Evolutionary conservation across 2,113 vertebrate species (phyloP).

Genomic region (Microtus montanus): DNA sequence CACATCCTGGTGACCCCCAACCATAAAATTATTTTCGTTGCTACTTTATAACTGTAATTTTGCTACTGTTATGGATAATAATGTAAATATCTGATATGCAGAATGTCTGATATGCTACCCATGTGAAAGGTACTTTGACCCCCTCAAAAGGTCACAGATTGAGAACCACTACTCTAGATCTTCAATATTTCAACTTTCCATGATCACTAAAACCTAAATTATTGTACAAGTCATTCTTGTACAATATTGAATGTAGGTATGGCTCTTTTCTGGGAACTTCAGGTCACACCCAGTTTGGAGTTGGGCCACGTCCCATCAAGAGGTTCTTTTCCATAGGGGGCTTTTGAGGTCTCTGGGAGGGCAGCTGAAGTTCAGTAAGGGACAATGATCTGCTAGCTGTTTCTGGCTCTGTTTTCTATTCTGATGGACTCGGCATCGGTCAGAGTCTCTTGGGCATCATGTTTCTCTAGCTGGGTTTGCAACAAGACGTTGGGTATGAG

Average conservation of each 20-base stretch:
- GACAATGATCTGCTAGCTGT: background rate
- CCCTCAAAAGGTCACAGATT: background rate
- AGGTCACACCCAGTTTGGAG: background rate
- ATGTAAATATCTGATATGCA: background rate
- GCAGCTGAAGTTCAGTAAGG: background rate
- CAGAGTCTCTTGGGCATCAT: background rate
- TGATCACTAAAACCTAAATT: background rate
- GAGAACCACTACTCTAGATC: background rate
- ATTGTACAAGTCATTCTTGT: background rate
- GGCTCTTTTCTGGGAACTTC: background rate
- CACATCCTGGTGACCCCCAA: background rate
- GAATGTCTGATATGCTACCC: background rate
- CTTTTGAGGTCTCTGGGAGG: background rate
- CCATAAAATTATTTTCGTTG: background rate
- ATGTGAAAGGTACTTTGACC: background rate
- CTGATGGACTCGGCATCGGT: background rate
- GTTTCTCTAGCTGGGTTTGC: background rate
- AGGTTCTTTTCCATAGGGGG: background rate
- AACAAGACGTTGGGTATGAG: background rate
- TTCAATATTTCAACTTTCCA: background rate
- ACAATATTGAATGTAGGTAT: background rate
- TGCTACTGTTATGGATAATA: background rate
- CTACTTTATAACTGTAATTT: background rate
- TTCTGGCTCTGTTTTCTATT: background rate
- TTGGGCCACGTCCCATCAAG: too few species aligned